Base-by-base conservation (phyloP, 1,140 invertebrate genomes). In the Trigoniulus corallinus region DNA sequence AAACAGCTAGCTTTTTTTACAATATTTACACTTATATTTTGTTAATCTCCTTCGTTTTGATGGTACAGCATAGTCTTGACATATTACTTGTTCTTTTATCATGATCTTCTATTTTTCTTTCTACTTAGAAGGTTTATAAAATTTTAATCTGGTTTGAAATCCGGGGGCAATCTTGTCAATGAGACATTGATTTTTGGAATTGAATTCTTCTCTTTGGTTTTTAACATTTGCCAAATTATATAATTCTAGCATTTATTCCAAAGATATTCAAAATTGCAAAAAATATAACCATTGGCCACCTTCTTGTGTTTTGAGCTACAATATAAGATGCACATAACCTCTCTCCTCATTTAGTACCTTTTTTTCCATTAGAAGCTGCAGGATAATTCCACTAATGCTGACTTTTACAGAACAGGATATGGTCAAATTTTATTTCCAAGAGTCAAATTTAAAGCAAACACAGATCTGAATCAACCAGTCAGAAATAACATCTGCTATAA, bases 301-400 rank as follows among this genome's bases (percentile, higher is more conserved):
- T 67, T 26, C 64, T 58, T 21, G 59, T 66, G 53, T 54, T 61
- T 53, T 68, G 54, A 26, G 57, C 42, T 48, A 50, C 52, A 46
- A 62, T 61, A 53, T 63, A 63, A 20, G 52, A 55, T 4, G 60
- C 57, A 51, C 59, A 63, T 61, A 71, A 62, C 51, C 69, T 57
- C 51, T 72, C 67, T 39, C 63, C 67, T 24, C 64, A 62, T 62
- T 73, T 73, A 1, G 62, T 65, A 26, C 48, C 50, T 55, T 68
- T 67, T n/a, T n/a, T n/a, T n/a, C n/a, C n/a, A n/a, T n/a, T n/a
- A n/a, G n/a, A n/a, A n/a, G n/a, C n/a, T n/a, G n/a, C n/a, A n/a
- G n/a, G n/a, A n/a, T n/a, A n/a, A n/a, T n/a, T n/a, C n/a, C n/a
- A n/a, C n/a, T n/a, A n/a, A n/a, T n/a, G n/a, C n/a, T n/a, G n/a